phyloP scores from a whole-genome alignment of 2,113 vertebrate genomes.

The Circaetus cinerascens region DNA sequence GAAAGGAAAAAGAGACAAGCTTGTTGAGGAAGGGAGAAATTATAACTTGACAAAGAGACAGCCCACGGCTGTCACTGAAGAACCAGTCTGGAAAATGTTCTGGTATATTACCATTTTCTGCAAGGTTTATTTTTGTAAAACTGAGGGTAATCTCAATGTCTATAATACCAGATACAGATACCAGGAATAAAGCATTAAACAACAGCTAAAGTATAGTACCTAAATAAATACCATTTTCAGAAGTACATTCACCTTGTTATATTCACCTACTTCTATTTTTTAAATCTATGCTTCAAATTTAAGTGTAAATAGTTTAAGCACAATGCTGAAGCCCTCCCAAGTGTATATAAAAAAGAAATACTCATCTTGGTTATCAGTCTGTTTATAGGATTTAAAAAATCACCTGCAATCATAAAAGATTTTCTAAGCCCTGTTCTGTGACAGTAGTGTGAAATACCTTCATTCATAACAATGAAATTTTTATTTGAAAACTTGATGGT shows the following conservation, averaged over 20 bases:
- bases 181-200: not conserved
- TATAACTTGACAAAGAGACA: not conserved
- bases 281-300: not conserved
- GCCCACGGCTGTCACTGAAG: not conserved
- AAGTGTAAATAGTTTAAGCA: not conserved
- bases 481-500: not conserved
- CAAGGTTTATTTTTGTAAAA: conserved; percentile 11
- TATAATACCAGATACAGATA: not conserved
- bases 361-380: not conserved
- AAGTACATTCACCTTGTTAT: not conserved
- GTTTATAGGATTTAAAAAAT: not conserved
- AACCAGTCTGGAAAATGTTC: conserved; percentile 15
- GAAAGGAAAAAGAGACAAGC: not conserved
- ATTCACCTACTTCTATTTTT: not conserved
- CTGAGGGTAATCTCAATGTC: not conserved
- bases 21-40: not conserved
- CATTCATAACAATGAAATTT: not conserved
- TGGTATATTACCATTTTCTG: not conserved
- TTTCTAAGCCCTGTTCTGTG: not conserved
- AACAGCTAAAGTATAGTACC: not conserved
- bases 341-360: not conserved
- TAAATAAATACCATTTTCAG: not conserved
- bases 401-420: not conserved
- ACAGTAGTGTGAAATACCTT: not conserved
- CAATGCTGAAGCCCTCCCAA: not conserved